Percentiles rank a stretch among this genome's conserved stretches.
Evolutionary conservation across 2,113 vertebrate species (phyloP).

Genomic region (Leptodactylus fuscus): DNA sequence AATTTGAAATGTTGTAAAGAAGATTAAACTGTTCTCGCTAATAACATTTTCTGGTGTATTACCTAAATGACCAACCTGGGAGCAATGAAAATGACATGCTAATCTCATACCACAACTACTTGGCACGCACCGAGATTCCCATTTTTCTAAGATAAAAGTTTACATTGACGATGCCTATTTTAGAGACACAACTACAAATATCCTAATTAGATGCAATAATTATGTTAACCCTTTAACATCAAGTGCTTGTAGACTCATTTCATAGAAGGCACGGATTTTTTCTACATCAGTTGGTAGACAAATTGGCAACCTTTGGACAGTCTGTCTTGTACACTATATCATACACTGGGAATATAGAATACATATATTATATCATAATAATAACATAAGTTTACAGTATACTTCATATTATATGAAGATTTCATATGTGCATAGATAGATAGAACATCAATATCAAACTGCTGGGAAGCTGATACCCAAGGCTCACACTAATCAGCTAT

Average conservation of each 20-base stretch:
- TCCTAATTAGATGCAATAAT: not conserved
- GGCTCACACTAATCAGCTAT: no score
- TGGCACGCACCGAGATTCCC: not conserved
- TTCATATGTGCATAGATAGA: no score
- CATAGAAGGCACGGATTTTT: no score
- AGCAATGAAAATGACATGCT: slow-evolving; percentile 48
- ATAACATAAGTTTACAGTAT: no score
- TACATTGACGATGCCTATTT: not conserved
- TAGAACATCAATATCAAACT: no score
- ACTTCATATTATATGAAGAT: no score
- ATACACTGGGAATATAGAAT: no score
- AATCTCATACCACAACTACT: slow-evolving; percentile 28
- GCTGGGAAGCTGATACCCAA: no score
- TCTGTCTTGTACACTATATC: no score
- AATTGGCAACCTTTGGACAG: no score
- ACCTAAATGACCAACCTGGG: slow-evolving; percentile 53
- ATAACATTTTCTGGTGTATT: slow-evolving; percentile 51
- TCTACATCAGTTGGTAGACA: no score
- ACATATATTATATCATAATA: no score
- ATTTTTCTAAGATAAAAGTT: not conserved
- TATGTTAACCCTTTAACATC: not conserved
- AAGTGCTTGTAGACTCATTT: not conserved
- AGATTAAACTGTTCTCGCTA: slow-evolving; percentile 37
- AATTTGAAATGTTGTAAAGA: slow-evolving; percentile 50
- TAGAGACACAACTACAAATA: not conserved